Base-by-base conservation (phyloP, 2,797 vertebrate genomes). In the Antrozous pallidus region DNA sequence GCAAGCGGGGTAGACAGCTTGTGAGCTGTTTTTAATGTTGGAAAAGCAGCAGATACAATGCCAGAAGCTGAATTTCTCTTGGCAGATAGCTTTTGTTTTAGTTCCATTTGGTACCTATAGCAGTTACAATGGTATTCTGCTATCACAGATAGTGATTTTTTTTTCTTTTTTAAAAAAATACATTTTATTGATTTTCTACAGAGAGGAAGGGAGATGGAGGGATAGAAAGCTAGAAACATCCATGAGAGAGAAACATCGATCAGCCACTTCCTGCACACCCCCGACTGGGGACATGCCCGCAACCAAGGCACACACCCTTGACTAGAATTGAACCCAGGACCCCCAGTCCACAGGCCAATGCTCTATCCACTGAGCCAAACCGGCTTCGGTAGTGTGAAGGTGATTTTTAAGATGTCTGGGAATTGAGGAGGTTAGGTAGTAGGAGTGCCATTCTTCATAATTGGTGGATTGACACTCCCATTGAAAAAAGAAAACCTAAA, bases 21-120 rank as follows among this genome's bases (percentile, higher is more conserved):
- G 96, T 79, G 95, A 96, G 74, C 84, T 87, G 90, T 94, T 94
- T 94, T 90, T 78, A 88, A 81, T 90, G 93, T 90, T 93, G 47
- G 94, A 90, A 89, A 93, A 81, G 87, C 7, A 47, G 77, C 33
- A 65, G 70, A 94, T 87, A 90, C 81, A 90, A 91, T 28, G 94
- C 94, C 96, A 96, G 88, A 74, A 94, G 94, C 81, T 75, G 77
- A 84, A 71, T 95, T 88, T 93, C 92, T 87, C 81, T 90, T 96
- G 90, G 88, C 95, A 95, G 94, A 92, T 79, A 93, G 85, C 63
- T 95, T 95, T 95, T 86, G 65, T 90, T 88, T 78, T 63, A 71
- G 87, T 91, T 4, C 6, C 22, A 26, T 82, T 79, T 28, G 51
- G 61, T 78, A n/a, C 71, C 73, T 74, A 2, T 36, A 85, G 63